Conservation (phyloP, 53 echinoderm and acorn worm genomes). For the Luidia sarsii region DNA sequence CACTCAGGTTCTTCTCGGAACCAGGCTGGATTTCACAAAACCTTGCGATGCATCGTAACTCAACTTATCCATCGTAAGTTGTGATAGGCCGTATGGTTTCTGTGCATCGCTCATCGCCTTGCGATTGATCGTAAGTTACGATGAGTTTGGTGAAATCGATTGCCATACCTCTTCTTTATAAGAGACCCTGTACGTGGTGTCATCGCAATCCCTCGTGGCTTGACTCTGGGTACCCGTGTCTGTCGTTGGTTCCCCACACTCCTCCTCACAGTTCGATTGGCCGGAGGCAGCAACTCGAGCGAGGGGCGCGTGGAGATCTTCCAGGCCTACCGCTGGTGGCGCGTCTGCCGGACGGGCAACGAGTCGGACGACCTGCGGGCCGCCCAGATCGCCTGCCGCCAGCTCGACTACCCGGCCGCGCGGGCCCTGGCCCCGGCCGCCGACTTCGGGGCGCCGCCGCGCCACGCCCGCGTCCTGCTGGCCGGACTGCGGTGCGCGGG, state of each 20-base stretch:
- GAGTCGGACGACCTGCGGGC: constrained; percentile 19
- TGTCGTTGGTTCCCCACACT: background rate
- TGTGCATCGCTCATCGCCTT: too few species aligned
- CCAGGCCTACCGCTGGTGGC: constrained; percentile 43
- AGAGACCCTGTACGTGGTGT: background rate
- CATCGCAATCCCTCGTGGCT: background rate
- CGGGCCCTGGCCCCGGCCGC: constrained; percentile 5
- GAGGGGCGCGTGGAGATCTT: constrained; percentile 42
- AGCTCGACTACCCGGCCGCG: constrained; percentile 12
- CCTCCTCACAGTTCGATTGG: constrained; percentile 15
- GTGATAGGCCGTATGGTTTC: too few species aligned
- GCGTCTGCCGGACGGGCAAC: constrained; percentile 24
- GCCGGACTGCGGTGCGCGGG: constrained; percentile 13
- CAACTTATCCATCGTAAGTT: too few species aligned
- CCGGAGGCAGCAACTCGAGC: constrained; percentile 1
- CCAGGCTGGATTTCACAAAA: too few species aligned
- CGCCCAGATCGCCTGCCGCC: constrained; percentile 18
- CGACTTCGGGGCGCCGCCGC: background rate
- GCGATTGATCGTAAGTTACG: too few species aligned
- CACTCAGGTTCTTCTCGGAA: too few species aligned
- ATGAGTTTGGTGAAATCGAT: too few species aligned
- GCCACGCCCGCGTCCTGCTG: constrained; percentile 25
- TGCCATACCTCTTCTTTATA: too few species aligned
- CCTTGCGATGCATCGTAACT: too few species aligned
- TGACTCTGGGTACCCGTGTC: background rate